Evolutionary conservation across 2,113 vertebrate genomes (phyloP).

Genomic region (Sylvilagus bachmani): DNA sequence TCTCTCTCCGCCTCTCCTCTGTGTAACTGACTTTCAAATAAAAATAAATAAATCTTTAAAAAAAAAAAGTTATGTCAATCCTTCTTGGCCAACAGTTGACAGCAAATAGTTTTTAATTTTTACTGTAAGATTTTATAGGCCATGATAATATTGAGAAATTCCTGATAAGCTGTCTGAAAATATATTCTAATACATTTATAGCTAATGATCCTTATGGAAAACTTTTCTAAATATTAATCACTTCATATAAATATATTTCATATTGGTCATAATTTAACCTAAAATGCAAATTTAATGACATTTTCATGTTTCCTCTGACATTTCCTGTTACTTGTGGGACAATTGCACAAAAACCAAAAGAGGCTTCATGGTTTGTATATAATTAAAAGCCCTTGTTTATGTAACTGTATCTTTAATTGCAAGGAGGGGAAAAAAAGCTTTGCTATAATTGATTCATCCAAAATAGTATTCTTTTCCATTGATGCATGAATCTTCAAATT

Average conservation of each 20-base stretch:
- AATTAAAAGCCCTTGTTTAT: neutral
- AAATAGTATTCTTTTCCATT: neutral
- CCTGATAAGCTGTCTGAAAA: neutral
- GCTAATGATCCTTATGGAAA: neutral
- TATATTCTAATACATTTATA: neutral
- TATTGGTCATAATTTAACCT: slow-evolving; percentile 13
- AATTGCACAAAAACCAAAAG: neutral
- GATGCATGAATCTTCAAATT: neutral
- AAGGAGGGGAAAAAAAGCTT: neutral
- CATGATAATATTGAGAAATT: neutral
- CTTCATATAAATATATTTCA: slow-evolving; percentile 14
- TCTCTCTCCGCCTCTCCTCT: too few species aligned
- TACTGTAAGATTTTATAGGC: neutral
- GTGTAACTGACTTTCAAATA: too few species aligned
- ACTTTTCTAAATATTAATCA: neutral
- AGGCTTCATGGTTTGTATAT: neutral
- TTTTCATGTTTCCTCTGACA: neutral
- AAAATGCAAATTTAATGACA: neutral
- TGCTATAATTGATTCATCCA: neutral
- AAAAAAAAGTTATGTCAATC: neutral
- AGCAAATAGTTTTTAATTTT: neutral
- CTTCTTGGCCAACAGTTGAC: neutral
- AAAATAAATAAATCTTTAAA: too few species aligned
- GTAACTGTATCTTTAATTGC: neutral
- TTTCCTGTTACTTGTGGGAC: neutral